Conservation (phyloP, 1,140 invertebrate genomes). For the Brachionus angularis region DNA sequence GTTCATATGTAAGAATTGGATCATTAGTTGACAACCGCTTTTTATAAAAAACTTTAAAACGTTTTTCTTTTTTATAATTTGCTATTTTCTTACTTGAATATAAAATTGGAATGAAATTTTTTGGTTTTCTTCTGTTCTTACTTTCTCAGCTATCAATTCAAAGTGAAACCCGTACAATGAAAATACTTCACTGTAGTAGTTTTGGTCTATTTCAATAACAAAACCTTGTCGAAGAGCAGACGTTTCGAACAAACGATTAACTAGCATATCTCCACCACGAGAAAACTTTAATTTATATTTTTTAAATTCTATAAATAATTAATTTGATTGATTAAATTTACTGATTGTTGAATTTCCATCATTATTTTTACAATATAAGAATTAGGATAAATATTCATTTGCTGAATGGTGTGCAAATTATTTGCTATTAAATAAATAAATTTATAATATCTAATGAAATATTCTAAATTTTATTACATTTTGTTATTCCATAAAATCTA, state of each 20-base stretch:
- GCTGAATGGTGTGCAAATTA: constrained; percentile 26
- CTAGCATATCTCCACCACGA: constrained; percentile 28
- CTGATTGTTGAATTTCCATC: constrained; percentile 38
- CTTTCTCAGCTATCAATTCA: constrained; percentile 32
- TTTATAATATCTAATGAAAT: not conserved
- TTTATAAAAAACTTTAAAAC: not conserved
- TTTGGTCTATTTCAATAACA: not conserved
- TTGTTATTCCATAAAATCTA: constrained; percentile 32
- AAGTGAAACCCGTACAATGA: constrained; percentile 37
- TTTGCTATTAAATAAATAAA: constrained; percentile 21
- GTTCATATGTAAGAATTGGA: constrained; percentile 36
- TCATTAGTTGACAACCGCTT: constrained; percentile 26
- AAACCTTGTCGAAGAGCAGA: constrained; percentile 23
- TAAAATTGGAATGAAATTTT: constrained; percentile 15
- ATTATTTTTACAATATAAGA: constrained; percentile 31
- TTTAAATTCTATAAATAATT: too few relatives aligned
- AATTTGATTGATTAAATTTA: too few relatives aligned
- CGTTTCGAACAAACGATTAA: constrained; percentile 18
- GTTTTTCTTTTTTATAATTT: too few relatives aligned
- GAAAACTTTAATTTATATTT: not conserved
- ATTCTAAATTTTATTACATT: not conserved
- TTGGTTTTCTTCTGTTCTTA: not conserved
- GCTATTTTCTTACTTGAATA: constrained; percentile 41
- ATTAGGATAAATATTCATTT: constrained; percentile 44
- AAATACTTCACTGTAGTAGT: constrained; percentile 18